Percentiles rank a stretch among this genome's conserved stretches.
Conservation (phyloP, 2,113 vertebrate species). For the Corynorhinus townsendii region DNA sequence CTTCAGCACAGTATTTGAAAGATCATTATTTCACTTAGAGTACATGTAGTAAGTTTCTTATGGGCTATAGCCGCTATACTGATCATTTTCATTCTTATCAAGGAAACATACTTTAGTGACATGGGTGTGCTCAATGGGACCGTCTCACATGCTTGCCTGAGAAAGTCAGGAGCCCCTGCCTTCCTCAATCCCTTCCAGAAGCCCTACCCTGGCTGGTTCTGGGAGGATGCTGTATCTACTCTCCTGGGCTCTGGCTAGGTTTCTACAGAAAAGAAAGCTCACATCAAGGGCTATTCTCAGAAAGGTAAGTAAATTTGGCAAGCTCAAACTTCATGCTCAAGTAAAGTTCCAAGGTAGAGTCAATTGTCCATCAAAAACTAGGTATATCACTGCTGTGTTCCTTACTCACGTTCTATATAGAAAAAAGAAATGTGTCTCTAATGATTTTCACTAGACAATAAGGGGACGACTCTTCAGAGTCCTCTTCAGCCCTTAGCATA, state of each 20-base stretch:
- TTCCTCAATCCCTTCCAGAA: background rate
- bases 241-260: background rate
- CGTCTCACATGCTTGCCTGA: background rate
- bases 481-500: background rate
- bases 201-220: background rate
- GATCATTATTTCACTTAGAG: conserved; percentile 14
- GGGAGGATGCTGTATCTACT: background rate
- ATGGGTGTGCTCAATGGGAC: background rate
- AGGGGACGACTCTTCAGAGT: background rate
- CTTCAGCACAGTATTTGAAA: background rate
- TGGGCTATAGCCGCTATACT: background rate
- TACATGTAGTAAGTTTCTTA: background rate
- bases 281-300: background rate
- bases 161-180: background rate
- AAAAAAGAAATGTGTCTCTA: background rate
- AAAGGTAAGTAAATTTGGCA: background rate
- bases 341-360: background rate
- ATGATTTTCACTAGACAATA: background rate
- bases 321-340: background rate
- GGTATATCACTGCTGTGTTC: background rate
- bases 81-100: conserved; percentile 41
- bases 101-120: background rate
- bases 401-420: background rate
- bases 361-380: background rate
- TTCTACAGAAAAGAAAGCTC: background rate